Conservation (phyloP, 1,140 invertebrate species). For the Armadillidium nasatum region DNA sequence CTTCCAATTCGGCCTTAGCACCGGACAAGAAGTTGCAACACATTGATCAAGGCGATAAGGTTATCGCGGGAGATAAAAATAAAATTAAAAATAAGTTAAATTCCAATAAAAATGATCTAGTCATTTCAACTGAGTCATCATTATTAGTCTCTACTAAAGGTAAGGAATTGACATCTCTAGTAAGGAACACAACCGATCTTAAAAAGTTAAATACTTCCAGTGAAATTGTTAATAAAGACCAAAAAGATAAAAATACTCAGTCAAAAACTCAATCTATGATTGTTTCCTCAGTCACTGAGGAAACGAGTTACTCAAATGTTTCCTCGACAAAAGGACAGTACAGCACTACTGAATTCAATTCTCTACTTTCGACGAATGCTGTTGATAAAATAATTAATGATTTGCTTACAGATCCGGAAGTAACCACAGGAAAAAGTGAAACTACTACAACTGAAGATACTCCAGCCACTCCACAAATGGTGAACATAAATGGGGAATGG, state of each 20-base stretch:
- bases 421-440: not conserved
- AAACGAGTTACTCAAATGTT: no score
- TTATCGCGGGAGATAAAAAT: not conserved
- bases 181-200: no score
- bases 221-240: no score
- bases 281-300: no score
- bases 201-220: no score
- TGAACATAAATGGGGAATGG: not conserved
- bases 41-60: not conserved
- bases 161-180: no score
- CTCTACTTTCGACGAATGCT: not conserved
- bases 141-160: no score
- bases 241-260: no score
- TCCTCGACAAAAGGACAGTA: no score
- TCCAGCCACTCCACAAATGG: not conserved
- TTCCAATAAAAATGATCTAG: not conserved
- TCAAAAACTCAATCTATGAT: no score
- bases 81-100: not conserved
- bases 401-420: not conserved
- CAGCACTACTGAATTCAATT: not conserved
- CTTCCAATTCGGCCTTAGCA: not conserved
- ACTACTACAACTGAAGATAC: not conserved
- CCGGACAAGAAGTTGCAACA: not conserved
- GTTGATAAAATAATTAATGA: not conserved
- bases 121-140: not conserved